Evolutionary conservation across 2,888 invertebrate species (phyloP), one percentile per base, ranked within the genome.

Genomic region (Drosophila ezoana): DNA sequence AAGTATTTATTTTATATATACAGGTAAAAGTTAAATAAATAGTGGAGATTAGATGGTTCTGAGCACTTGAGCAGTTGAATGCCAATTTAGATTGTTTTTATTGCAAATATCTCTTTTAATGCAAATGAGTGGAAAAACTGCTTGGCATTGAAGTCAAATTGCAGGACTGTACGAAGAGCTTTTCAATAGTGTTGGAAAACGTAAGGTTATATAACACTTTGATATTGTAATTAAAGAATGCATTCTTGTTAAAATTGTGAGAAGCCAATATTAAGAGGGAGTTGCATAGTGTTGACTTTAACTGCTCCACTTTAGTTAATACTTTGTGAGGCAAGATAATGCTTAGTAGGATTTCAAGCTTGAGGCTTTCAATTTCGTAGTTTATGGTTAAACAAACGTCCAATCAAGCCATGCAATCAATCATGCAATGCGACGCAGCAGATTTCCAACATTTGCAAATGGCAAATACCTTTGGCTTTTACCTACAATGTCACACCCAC

Each of bases 401-500:
- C 65, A 72, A 76, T 77, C 76, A 45, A 73, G 67, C 61, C 37
- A 23, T 51, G 45, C 63, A 68, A 80, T 76, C 77, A 83, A 81
- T 81, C 78, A 69, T 66, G 53, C 57, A 76, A 83, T 87, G 67
- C 47, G 2, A 28, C 28, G n/a, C 59, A 45, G 73, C 81, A 77
- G 56, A 58, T 49, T 59, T 38, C 49, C 45, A 49, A n/a, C 63
- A 76, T 80, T 59, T 72, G 37, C 79, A 53, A 45, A 69, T 63
- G 48, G 60, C 63, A 64, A 79, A 83, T 56, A 48, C 62, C 72
- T 58, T 76, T 58, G 47, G 28, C 61, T 70, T 64, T 66, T 47
- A 41, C 59, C 43, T 28, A 56, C 51, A 63, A 32, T 33, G 18
- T 10, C 32, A 40, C 4, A 4, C 23, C 18, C 4, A 10, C 9